phyloP scores from a whole-genome alignment of 2,797 vertebrate species.

The Falco columbarius region DNA sequence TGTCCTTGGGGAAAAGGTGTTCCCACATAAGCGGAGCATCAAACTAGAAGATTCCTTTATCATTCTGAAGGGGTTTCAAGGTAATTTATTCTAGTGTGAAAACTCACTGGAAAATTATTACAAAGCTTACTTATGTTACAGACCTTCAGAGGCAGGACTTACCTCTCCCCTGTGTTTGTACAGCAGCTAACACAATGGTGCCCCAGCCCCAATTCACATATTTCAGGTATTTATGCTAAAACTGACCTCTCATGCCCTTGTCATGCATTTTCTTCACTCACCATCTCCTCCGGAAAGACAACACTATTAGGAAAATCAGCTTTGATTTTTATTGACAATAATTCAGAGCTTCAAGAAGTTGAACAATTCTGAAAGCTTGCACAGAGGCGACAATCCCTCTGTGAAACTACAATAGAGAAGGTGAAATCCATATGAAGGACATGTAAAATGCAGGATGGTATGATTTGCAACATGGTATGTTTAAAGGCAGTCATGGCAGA shows the following conservation, averaged over 20 bases:
- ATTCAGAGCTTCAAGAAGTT: background rate
- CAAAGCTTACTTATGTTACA: background rate
- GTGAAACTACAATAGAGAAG: background rate
- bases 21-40: background rate
- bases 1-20: conserved; percentile 34
- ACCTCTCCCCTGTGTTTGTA: background rate
- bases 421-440: background rate
- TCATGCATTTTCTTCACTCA: background rate
- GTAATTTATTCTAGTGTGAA: conserved; percentile 26
- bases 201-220: background rate
- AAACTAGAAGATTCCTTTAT: conserved; percentile 9
- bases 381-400: background rate
- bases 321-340: background rate
- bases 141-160: background rate
- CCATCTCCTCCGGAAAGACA: background rate
- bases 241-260: background rate
- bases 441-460: background rate
- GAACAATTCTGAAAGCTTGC: background rate
- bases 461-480: background rate
- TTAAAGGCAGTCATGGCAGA: background rate
- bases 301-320: background rate
- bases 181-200: background rate
- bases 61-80: background rate
- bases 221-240: background rate
- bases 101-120: background rate